Evolutionary conservation across 1,140 invertebrate species (phyloP).

Genomic region (Drosophila watanabei): DNA sequence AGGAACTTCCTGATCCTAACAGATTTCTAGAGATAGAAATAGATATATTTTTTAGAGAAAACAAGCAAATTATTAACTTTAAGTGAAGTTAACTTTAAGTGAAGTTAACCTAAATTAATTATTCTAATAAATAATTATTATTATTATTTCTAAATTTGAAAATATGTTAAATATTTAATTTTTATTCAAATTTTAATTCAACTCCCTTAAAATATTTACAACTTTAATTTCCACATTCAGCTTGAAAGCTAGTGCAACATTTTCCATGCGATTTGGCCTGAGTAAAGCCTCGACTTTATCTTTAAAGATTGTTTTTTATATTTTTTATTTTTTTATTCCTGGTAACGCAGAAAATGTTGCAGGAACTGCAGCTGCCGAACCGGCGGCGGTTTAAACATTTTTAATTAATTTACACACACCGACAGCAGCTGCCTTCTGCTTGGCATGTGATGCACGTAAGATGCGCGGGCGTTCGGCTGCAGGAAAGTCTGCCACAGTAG

Average conservation of each 20-base stretch:
- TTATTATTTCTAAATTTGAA: too few species aligned
- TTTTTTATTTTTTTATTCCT: constrained; percentile 1
- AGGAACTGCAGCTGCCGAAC: constrained; percentile 46
- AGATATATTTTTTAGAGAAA: too few species aligned
- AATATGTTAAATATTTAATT: too few species aligned
- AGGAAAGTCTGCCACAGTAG: neutral
- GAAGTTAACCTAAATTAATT: too few species aligned
- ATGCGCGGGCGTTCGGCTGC: constrained; percentile 31
- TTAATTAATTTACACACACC: constrained; percentile 75
- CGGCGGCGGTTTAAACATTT: constrained; percentile 67
- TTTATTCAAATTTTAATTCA: neutral
- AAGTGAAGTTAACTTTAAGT: too few species aligned
- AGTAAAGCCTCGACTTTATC: neutral
- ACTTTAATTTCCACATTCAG: neutral
- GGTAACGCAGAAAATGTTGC: constrained; percentile 23
- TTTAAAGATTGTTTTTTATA: constrained; percentile 11
- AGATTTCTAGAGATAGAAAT: too few species aligned
- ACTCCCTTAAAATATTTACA: neutral
- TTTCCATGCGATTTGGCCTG: constrained; percentile 8
- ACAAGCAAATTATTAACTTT: too few species aligned
- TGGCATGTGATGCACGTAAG: constrained; percentile 73
- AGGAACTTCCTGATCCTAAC: too few species aligned
- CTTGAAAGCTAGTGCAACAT: neutral
- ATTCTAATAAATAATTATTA: too few species aligned
- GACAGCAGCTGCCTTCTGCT: constrained; percentile 74